phyloP scores from a whole-genome alignment of 2,113 vertebrate genomes.

The Sus scrofa region T2T-Sscrofa CM000824.6:37056001-37056500 shows the following conservation, averaged over 20 bases:
- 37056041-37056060: constrained; percentile 78
- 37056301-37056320: constrained; percentile 39
- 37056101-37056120: constrained; percentile 99
- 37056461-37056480: constrained; percentile 23
- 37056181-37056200: constrained; percentile 15
- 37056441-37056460: constrained; percentile 36
- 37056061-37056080: constrained; percentile 99
- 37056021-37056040: constrained; percentile 54
- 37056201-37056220: not conserved
- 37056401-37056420: not conserved
- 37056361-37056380: constrained; percentile 54
- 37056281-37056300: not conserved
- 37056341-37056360: not conserved
- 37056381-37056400: constrained; percentile 9
- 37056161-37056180: not conserved
- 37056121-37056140: constrained; percentile 96
- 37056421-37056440: constrained; percentile 36
- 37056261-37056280: constrained; percentile 51
- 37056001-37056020: not conserved
- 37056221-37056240: not conserved
- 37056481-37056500: constrained; percentile 44
- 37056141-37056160: constrained; percentile 54
- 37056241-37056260: constrained; percentile 32
- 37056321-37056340: not conserved
- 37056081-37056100: constrained; percentile 98